phyloP scores from a whole-genome alignment of 2,888 invertebrate species.

The Cataglyphis albicans region DNA sequence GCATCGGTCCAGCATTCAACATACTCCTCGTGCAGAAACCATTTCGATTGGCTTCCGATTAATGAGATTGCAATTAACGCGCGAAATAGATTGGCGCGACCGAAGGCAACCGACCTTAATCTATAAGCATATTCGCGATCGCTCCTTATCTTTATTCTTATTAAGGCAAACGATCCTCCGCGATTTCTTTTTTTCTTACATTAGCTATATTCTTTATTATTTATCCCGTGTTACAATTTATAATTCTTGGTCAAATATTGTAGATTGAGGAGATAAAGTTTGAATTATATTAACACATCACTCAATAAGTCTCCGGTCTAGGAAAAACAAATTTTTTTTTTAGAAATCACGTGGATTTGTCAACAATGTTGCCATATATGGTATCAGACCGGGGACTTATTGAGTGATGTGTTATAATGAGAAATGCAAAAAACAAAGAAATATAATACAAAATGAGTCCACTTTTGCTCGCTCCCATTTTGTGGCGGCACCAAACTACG shows the following conservation, averaged over 20 bases:
- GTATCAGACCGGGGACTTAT: too few relatives aligned
- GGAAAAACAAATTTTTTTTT: too few relatives aligned
- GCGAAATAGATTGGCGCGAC: constrained; percentile 68
- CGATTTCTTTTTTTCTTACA: neutral
- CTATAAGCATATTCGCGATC: constrained; percentile 22
- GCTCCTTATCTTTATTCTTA: neutral
- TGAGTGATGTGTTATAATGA: neutral
- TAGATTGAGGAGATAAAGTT: constrained; percentile 1
- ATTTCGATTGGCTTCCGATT: constrained; percentile 67
- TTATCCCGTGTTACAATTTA: neutral
- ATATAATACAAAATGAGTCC: constrained; percentile 15
- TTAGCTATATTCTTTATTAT: neutral
- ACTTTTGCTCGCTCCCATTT: neutral
- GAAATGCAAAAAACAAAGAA: neutral
- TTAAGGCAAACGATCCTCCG: neutral
- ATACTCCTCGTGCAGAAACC: constrained; percentile 53
- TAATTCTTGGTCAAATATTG: neutral
- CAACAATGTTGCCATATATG: too few relatives aligned
- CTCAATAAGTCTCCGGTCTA: too few relatives aligned
- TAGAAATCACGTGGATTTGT: too few relatives aligned
- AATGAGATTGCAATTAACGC: constrained; percentile 73
- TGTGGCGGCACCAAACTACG: neutral
- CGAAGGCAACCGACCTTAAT: constrained; percentile 45
- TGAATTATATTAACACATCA: neutral
- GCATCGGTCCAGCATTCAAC: constrained; percentile 58